Conservation (phyloP, 2,888 invertebrate species). For the Oxystoma pomonae region DNA sequence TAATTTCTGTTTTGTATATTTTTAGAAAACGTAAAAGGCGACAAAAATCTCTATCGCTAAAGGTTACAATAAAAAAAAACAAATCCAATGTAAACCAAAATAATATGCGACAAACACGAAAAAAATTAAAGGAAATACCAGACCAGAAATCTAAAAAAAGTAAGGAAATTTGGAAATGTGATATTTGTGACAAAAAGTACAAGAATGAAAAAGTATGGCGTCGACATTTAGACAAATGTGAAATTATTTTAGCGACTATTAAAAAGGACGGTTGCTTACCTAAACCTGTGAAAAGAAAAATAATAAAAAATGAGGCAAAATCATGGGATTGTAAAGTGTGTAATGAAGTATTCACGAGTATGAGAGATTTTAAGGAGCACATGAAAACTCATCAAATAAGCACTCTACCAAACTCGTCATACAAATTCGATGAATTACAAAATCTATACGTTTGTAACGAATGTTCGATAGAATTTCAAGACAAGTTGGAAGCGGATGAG, state of each 20-base stretch:
- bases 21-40: background rate
- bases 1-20: too few relatives aligned
- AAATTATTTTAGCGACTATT: background rate
- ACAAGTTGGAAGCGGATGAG: conserved; percentile 24
- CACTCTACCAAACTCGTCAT: conserved; percentile 22
- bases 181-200: background rate
- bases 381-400: conserved; percentile 14
- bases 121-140: background rate
- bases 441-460: conserved; percentile 35
- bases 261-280: too few relatives aligned
- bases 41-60: background rate
- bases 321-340: conserved; percentile 19
- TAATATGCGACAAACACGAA: too few relatives aligned
- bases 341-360: conserved; percentile 10
- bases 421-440: conserved; percentile 34
- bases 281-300: background rate
- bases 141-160: background rate
- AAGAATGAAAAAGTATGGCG: background rate
- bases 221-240: background rate
- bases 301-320: conserved; percentile 18
- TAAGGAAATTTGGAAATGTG: background rate
- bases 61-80: background rate
- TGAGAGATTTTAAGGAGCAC: conserved; percentile 13
- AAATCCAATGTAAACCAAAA: too few relatives aligned
- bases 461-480: conserved; percentile 34